These are phyloP conservation scores for Synanthedon formicaeformis DNA, from an alignment of 2,888 invertebrate genomes.

Conservation along the genomic window DNA sequence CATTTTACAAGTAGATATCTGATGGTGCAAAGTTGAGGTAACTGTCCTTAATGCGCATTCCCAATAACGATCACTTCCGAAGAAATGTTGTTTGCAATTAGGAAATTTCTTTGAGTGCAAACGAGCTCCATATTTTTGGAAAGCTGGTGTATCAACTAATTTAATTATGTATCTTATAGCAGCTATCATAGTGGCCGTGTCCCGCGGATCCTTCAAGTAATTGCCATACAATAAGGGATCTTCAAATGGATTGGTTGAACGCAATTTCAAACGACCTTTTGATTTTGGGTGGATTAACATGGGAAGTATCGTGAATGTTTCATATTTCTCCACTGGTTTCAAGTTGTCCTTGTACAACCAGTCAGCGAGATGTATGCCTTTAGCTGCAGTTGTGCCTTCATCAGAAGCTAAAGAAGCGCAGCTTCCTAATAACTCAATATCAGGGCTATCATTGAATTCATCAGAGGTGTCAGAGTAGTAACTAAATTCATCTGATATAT, in stretches of 20 bases:
- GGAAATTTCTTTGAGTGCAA: conserved; percentile 66
- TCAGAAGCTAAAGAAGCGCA: conserved; percentile 71
- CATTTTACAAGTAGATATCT: conserved; percentile 79
- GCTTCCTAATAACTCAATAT: conserved; percentile 74
- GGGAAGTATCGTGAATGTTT: conserved; percentile 62
- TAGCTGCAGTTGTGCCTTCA: conserved; percentile 52
- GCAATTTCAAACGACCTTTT: conserved; percentile 73
- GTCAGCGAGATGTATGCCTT: conserved; percentile 44
- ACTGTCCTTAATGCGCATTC: conserved; percentile 72
- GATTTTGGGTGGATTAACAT: conserved; percentile 74
- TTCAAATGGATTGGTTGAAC: conserved; percentile 73
- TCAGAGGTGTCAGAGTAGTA: conserved; percentile 7
- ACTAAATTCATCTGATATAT: conserved; percentile 59
- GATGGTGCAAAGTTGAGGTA: conserved; percentile 76
- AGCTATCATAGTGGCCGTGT: conserved; percentile 70
- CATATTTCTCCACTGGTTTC: conserved; percentile 45
- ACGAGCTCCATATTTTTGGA: conserved; percentile 71
- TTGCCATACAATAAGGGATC: conserved; percentile 78
- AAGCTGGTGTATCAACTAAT: conserved; percentile 68
- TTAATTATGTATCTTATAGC: conserved; percentile 69
- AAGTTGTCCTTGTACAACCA: conserved; percentile 52
- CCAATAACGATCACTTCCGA: conserved; percentile 75
- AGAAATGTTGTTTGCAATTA: conserved; percentile 62
- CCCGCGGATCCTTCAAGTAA: conserved; percentile 74
- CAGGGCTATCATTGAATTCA: conserved; percentile 69